phyloP scores from a whole-genome alignment of 2,797 vertebrate genomes.

The Tachyglossus aculeatus region DNA sequence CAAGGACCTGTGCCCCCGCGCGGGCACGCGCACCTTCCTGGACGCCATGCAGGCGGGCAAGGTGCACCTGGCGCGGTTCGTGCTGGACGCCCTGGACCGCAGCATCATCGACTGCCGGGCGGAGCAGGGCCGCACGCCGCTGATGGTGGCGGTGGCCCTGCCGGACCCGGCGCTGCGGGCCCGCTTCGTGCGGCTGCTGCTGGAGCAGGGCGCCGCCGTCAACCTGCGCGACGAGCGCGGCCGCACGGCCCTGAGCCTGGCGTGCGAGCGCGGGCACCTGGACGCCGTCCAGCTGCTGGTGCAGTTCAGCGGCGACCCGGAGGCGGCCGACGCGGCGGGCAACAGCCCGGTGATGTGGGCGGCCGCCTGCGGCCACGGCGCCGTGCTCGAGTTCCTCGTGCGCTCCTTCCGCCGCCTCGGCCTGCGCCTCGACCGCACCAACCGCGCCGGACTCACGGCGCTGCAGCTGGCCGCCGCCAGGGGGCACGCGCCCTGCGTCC shows the following conservation, averaged over 20 bases:
- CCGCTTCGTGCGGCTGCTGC: slow-evolving; percentile 85
- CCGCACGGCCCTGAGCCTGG: slow-evolving; percentile 85
- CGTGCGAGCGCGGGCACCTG: slow-evolving; percentile 86
- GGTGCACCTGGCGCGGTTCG: slow-evolving; percentile 89
- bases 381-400: slow-evolving; percentile 86
- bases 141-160: slow-evolving; percentile 86
- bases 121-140: slow-evolving; percentile 85
- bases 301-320: slow-evolving; percentile 88
- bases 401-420: slow-evolving; percentile 89
- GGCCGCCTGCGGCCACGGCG: slow-evolving; percentile 84
- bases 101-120: slow-evolving; percentile 88
- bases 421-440: slow-evolving; percentile 81
- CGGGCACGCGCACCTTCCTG: slow-evolving; percentile 88
- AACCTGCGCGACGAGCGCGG: slow-evolving; percentile 86
- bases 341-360: slow-evolving; percentile 89
- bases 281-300: slow-evolving; percentile 89
- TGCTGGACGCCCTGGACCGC: slow-evolving; percentile 89
- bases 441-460: slow-evolving; percentile 84
- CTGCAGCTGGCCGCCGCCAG: slow-evolving; percentile 83
- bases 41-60: slow-evolving; percentile 90
- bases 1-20: slow-evolving; percentile 88
- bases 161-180: slow-evolving; percentile 78
- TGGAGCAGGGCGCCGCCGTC: slow-evolving; percentile 87
- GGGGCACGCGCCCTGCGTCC: slow-evolving; percentile 84
- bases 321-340: slow-evolving; percentile 83